Conservation (phyloP, 2,888 invertebrate species). For the Drosophila stalkeri region DNA sequence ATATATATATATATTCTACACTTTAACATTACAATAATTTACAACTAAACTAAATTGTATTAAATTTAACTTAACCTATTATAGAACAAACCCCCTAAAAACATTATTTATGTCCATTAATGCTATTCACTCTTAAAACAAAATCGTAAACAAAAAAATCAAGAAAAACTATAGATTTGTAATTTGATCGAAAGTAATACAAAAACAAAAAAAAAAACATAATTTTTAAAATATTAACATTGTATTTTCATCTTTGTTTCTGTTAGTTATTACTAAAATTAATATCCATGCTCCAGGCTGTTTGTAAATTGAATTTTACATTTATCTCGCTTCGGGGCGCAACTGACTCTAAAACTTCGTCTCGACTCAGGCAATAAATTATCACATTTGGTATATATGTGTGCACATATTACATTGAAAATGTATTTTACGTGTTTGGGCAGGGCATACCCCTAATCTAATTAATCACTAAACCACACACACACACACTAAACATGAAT, state of each 20-base stretch:
- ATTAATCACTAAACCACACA: slow-evolving; percentile 48
- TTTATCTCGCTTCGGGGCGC: slow-evolving; percentile 34
- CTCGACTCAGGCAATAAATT: slow-evolving; percentile 50
- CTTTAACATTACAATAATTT: slow-evolving; percentile 70
- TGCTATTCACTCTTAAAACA: slow-evolving; percentile 59
- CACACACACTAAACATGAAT: slow-evolving; percentile 30
- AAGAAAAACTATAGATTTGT: slow-evolving; percentile 49
- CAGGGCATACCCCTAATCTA: slow-evolving; percentile 53
- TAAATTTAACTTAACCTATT: slow-evolving; percentile 65
- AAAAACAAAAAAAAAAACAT: slow-evolving; percentile 54
- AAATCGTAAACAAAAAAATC: slow-evolving; percentile 23
- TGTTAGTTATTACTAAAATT: slow-evolving; percentile 34
- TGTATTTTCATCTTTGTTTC: slow-evolving; percentile 30
- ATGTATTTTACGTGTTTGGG: slow-evolving; percentile 51
- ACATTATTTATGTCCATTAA: slow-evolving; percentile 58
- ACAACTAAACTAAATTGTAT: slow-evolving; percentile 77
- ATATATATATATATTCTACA: slow-evolving; percentile 66
- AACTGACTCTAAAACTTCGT: slow-evolving; percentile 26
- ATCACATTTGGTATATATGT: slow-evolving; percentile 36
- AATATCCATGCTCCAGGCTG: slow-evolving; percentile 20
- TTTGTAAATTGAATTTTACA: slow-evolving; percentile 46
- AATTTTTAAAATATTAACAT: slow-evolving; percentile 69
- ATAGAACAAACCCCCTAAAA: slow-evolving; percentile 36
- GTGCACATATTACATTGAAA: slow-evolving; percentile 27
- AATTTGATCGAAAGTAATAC: slow-evolving; percentile 73